phyloP scores from a whole-genome alignment of 2,888 invertebrate species.

The Lasioglossum vierecki region DNA sequence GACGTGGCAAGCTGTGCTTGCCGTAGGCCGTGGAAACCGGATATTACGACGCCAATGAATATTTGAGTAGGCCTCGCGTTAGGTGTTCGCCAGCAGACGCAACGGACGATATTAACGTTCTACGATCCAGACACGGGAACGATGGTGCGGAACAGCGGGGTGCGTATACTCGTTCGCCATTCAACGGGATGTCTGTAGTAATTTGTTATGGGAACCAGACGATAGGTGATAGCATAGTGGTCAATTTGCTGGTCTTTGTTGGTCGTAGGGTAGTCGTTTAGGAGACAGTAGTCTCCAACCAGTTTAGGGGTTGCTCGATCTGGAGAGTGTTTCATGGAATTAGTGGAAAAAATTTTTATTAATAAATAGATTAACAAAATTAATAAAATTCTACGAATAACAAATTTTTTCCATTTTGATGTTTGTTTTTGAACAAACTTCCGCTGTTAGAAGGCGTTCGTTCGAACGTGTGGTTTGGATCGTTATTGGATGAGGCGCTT shows the following conservation, averaged over 20 bases:
- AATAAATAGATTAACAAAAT: neutral
- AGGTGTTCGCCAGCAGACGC: neutral
- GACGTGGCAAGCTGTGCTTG: neutral
- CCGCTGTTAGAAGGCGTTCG: neutral
- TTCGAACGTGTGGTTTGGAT: neutral
- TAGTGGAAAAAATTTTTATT: neutral
- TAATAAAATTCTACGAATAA: neutral
- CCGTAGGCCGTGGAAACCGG: slow-evolving; percentile 14
- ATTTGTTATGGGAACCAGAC: neutral
- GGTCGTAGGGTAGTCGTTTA: neutral
- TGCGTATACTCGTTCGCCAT: neutral
- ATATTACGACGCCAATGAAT: slow-evolving; percentile 50
- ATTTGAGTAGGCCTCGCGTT: slow-evolving; percentile 40
- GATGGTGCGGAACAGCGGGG: neutral
- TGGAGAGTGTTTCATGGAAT: neutral
- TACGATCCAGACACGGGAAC: neutral
- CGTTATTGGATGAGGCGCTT: neutral
- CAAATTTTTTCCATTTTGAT: neutral
- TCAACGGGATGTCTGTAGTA: neutral
- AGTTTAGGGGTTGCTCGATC: neutral
- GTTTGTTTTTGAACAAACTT: neutral
- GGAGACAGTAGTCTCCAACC: neutral
- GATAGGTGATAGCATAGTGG: neutral
- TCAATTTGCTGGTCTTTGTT: neutral
- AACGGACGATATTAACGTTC: slow-evolving; percentile 32